A percentile compares a stretch with the other conserved stretches of the same genome.
These are phyloP conservation scores for Enteromius thamalakanensis DNA, from an alignment of 2,797 vertebrate species.

Conservation along the genomic window DNA sequence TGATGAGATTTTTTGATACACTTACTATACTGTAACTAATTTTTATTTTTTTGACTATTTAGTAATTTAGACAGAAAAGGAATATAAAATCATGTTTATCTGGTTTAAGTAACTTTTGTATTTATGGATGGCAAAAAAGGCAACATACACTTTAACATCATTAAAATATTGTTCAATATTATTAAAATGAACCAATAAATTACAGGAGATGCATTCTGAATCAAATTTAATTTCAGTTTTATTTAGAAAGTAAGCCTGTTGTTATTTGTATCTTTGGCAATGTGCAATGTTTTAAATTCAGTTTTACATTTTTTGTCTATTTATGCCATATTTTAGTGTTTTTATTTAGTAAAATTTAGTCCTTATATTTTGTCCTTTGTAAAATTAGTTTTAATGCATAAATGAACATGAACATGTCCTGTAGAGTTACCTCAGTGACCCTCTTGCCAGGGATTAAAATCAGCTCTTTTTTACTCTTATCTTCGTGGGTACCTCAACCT, in stretches of 20 bases:
- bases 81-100: not conserved
- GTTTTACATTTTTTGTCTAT: not conserved
- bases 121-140: not conserved
- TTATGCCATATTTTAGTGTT: not conserved
- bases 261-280: not conserved
- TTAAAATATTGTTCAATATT: not conserved
- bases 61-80: not conserved
- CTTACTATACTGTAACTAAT: no score
- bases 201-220: not conserved
- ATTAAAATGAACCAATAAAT: not conserved
- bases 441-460: conserved; percentile 31
- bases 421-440: conserved; percentile 9
- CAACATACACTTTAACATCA: not conserved
- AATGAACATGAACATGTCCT: not conserved
- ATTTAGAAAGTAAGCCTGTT: not conserved
- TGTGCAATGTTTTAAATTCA: not conserved
- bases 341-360: not conserved
- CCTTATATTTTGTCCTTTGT: no score
- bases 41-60: no score
- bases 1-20: no score
- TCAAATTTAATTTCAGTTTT: not conserved
- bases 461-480: conserved; percentile 31
- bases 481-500: conserved; percentile 22
- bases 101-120: no score
- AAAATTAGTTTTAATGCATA: not conserved